Conservation (phyloP, 1,140 invertebrate species). For the Euwallacea similis region DNA sequence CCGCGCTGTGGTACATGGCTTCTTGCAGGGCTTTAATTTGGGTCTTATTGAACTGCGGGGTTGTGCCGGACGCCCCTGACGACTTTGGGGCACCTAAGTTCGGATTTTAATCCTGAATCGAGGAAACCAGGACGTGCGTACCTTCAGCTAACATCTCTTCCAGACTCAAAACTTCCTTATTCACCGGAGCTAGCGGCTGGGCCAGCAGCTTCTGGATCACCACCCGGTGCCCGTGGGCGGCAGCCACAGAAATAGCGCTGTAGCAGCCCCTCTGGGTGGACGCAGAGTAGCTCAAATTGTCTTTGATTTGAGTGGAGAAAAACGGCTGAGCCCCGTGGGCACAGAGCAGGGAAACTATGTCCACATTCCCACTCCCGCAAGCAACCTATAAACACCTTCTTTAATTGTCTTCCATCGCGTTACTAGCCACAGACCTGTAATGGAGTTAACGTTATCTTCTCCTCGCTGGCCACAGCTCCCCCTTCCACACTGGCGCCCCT, state of each 20-base stretch:
- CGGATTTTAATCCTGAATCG: slow-evolving; percentile 2
- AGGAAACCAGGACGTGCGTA: slow-evolving; percentile 42
- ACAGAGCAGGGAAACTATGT: slow-evolving; percentile 77
- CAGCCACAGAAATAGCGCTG: slow-evolving; percentile 83
- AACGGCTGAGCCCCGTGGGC: slow-evolving; percentile 85
- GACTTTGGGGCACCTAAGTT: slow-evolving; percentile 42
- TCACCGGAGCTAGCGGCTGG: slow-evolving; percentile 69
- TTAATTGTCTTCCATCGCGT: too few species aligned
- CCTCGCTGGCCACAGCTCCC: slow-evolving; percentile 76
- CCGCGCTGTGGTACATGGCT: slow-evolving; percentile 90
- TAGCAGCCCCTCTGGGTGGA: slow-evolving; percentile 82
- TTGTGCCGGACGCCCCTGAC: slow-evolving; percentile 37
- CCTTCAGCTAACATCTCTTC: slow-evolving; percentile 91
- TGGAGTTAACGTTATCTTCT: slow-evolving; percentile 83
- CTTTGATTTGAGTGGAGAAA: slow-evolving; percentile 79
- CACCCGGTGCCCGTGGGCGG: slow-evolving; percentile 77
- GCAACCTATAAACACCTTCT: slow-evolving; percentile 62
- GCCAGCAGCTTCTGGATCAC: slow-evolving; percentile 78
- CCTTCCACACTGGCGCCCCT: slow-evolving; percentile 84
- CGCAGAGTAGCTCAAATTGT: slow-evolving; percentile 80
- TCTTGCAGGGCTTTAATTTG: slow-evolving; percentile 85
- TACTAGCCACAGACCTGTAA: slow-evolving; percentile 63
- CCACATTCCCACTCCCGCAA: slow-evolving; percentile 76
- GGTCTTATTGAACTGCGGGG: slow-evolving; percentile 72
- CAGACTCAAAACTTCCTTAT: slow-evolving; percentile 77